Percentiles rank a stretch among this genome's conserved stretches.
Evolutionary conservation across 2,888 invertebrate species (phyloP).

Genomic region (Nomada hirtipes): DNA sequence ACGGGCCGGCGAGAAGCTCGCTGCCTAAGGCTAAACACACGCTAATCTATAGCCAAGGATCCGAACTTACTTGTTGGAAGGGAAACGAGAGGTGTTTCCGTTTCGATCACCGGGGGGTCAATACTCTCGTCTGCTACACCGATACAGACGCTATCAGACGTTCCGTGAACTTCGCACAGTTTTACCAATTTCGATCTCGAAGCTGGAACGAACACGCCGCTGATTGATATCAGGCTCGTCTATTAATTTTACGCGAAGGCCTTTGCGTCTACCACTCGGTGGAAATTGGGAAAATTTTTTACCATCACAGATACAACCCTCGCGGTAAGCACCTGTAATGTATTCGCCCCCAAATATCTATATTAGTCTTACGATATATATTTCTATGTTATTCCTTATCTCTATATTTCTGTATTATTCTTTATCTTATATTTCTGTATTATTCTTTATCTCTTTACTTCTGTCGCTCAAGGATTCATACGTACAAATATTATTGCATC

Average conservation of each 20-base stretch:
- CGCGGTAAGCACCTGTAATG: no score
- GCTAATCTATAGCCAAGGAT: conserved; percentile 57
- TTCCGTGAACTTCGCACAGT: conserved; percentile 33
- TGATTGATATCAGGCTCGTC: neutral
- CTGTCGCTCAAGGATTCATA: no score
- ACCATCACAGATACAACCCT: no score
- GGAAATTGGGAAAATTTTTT: neutral
- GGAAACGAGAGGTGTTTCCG: conserved; percentile 49
- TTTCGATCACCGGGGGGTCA: conserved; percentile 51
- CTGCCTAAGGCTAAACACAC: conserved; percentile 60
- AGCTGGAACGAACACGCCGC: neutral
- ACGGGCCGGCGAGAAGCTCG: conserved; percentile 58
- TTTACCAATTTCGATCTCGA: conserved; percentile 13
- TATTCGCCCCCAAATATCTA: no score
- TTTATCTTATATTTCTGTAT: no score
- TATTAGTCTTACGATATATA: no score
- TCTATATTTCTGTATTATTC: no score
- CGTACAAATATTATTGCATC: no score
- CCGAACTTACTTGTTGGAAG: conserved; percentile 54
- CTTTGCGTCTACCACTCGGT: neutral
- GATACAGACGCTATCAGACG: conserved; percentile 32
- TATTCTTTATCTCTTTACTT: no score
- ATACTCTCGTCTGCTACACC: conserved; percentile 43
- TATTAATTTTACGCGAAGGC: neutral
- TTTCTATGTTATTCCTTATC: no score